Evolutionary conservation across 2,888 invertebrate species (phyloP), one percentile per base, ranked within the genome.

Genomic region (Lepidonotus clava): DNA sequence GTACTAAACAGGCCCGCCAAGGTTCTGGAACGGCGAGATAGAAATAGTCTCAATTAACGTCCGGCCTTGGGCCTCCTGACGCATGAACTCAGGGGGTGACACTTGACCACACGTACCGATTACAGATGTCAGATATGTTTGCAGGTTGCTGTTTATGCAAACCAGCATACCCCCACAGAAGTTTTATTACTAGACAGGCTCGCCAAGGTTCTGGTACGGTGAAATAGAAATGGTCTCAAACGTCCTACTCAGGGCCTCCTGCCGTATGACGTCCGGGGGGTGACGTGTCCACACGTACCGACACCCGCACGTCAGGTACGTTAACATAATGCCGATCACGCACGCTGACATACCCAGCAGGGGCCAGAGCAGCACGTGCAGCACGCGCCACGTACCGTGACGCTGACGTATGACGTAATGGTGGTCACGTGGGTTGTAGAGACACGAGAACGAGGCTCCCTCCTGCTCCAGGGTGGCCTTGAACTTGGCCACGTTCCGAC

Each of bases 391-490:
- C 4, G 80, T 80, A 28, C 80, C 80, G 32, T 80, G 80, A 77
- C 77, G 77, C 11, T 40, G 77, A 1, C 28, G 38, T 1, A 80
- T 80, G 46, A 80, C 46, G 46, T 80, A 80, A 51, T 80, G 80
- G 41, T 80, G 80, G 51, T 80, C 80, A 80, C 80, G 46, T 80
- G 80, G 80, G 80, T 80, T 80, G 80, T 80, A 80, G 41, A 80
- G 80, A 51, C 80, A 80, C 24, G 80, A 21, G 28, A 80, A 80
- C 8, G 80, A 41, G 28, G 80, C 11, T 28, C 80, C 80, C 28
- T 46, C 46, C 46, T 46, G 46, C 24, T 51, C 80, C n/a, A 80
- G 46, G 4, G 46, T 24, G 41, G 21, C 80, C 80, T 80, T 80
- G 46, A 46, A 80, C 80, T 28, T 41, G 80, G 41, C 80, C 24